phyloP scores from a whole-genome alignment of 2,888 invertebrate species.

The Zygothrica quintamaculata region DNA sequence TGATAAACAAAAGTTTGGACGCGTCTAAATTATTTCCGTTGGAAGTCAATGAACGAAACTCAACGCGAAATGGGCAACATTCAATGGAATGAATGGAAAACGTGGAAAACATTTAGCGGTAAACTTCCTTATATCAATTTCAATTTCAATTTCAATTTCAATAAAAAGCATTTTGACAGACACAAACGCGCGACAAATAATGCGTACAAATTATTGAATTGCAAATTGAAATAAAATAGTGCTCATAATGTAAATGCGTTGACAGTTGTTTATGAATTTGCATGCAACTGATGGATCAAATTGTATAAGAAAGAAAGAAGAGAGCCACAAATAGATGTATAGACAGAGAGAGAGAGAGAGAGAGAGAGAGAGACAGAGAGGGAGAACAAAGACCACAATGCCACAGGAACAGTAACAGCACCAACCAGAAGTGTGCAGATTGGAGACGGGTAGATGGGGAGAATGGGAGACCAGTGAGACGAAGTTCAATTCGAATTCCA shows the following conservation, averaged over 20 bases:
- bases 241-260: conserved; percentile 61
- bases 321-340: not conserved
- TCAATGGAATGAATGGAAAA: conserved; percentile 6
- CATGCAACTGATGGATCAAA: conserved; percentile 48
- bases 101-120: conserved; percentile 44
- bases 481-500: conserved; percentile 32
- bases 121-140: conserved; percentile 79
- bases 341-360: conserved; percentile 5
- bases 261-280: conserved; percentile 74
- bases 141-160: conserved; percentile 70
- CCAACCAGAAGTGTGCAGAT: no score
- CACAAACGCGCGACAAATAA: conserved; percentile 58
- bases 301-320: conserved; percentile 7
- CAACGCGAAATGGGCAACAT: conserved; percentile 3
- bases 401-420: conserved; percentile 32
- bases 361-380: conserved; percentile 1
- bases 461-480: conserved; percentile 14
- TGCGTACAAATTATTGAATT: conserved; percentile 76
- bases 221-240: conserved; percentile 76
- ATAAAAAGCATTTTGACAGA: conserved; percentile 73
- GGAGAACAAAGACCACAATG: conserved; percentile 1
- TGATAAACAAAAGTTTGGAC: conserved; percentile 32
- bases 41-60: conserved; percentile 63
- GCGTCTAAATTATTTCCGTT: conserved; percentile 74
- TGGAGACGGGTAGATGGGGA: conserved; percentile 25